Evolutionary conservation across 2,888 invertebrate species (phyloP).

Genomic region (Lymantria monacha): DNA sequence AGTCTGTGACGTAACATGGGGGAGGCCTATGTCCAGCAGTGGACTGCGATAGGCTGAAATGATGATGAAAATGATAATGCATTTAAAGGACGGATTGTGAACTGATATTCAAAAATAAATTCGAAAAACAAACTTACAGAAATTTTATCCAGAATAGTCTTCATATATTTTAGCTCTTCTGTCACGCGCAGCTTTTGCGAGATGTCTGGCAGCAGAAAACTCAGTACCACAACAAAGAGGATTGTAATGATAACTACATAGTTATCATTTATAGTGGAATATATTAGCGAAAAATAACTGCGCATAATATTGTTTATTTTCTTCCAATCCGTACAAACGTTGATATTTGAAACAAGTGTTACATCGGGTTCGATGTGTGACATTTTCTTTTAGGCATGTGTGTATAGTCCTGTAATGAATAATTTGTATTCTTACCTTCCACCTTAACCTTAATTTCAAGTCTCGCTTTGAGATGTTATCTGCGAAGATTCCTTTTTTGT

Average conservation of each 20-base stretch:
- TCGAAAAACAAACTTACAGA: conserved; percentile 39
- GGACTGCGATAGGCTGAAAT: no score
- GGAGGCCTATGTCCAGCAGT: no score
- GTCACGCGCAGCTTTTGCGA: conserved; percentile 48
- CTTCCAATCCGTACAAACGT: conserved; percentile 7
- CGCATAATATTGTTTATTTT: conserved; percentile 15
- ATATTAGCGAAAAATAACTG: conserved; percentile 32
- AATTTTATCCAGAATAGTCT: conserved; percentile 49
- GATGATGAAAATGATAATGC: no score
- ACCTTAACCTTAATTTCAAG: no score
- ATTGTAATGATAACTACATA: conserved; percentile 45
- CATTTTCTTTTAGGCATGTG: conserved; percentile 1
- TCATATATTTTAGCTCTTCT: conserved; percentile 53
- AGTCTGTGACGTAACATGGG: no score
- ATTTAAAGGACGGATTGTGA: no score
- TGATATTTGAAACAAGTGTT: not conserved
- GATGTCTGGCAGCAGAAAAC: conserved; percentile 54
- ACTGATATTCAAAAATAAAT: not conserved
- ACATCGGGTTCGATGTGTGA: not conserved
- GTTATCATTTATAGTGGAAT: conserved; percentile 36
- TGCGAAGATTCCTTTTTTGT: no score
- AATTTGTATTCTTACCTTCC: no score
- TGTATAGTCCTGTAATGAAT: conserved; percentile 12
- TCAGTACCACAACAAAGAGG: conserved; percentile 47
- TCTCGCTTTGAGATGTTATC: no score